These are phyloP conservation scores for Rostratula benghalensis DNA, from an alignment of 2,113 vertebrate species.

Conservation along the genomic window DNA sequence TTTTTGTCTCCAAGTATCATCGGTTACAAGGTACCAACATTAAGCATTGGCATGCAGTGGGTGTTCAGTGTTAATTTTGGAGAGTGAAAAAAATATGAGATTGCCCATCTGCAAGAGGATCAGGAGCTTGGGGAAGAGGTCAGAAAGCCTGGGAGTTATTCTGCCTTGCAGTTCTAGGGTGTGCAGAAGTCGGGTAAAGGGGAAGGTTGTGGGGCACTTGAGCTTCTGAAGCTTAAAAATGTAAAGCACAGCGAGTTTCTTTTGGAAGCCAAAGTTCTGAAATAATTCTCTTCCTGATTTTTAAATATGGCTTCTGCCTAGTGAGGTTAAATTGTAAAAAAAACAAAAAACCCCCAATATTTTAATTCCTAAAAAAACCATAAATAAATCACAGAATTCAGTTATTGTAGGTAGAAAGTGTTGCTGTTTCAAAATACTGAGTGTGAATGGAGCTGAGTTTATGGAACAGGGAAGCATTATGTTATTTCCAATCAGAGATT, in stretches of 20 bases:
- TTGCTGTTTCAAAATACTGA: neutral
- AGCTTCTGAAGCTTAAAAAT: neutral
- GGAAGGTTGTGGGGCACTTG: neutral
- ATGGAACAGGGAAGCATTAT: neutral
- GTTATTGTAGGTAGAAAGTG: neutral
- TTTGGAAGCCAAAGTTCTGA: neutral
- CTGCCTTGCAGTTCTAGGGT: neutral
- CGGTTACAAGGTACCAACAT: conserved; percentile 14
- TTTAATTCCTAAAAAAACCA: neutral
- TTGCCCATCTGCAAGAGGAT: conserved; percentile 13
- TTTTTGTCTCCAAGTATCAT: conserved; percentile 45
- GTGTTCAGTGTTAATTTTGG: conserved; percentile 57
- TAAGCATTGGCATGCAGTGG: conserved; percentile 3
- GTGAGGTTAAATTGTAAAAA: neutral
- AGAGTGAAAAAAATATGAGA: conserved; percentile 7
- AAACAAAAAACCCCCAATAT: neutral
- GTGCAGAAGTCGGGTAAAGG: neutral
- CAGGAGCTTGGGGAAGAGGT: neutral
- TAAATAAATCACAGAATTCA: neutral
- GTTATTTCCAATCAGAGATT: neutral
- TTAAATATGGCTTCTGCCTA: neutral
- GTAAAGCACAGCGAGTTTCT: neutral
- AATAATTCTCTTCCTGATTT: neutral
- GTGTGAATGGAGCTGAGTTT: neutral
- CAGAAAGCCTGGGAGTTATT: neutral